Evolutionary conservation across 2,797 vertebrate genomes (phyloP).

Genomic region (Betta splendens): DNA sequence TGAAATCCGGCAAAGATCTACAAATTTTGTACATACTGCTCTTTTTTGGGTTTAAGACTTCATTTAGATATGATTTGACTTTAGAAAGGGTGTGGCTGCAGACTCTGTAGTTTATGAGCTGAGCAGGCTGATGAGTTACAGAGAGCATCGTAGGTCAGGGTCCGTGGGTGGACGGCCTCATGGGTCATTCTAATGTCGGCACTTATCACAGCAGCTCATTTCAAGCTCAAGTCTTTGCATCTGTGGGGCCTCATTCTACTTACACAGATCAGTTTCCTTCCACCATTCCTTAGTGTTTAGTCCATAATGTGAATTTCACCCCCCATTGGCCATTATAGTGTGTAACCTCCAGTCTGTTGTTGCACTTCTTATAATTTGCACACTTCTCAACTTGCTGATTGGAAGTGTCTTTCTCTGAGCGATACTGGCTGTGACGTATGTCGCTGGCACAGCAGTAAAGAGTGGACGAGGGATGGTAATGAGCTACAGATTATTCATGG

Average conservation of each 20-base stretch:
- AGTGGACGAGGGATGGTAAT: slow-evolving; percentile 61
- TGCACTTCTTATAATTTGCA: slow-evolving; percentile 54
- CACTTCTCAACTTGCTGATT: slow-evolving; percentile 54
- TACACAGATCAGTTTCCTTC: slow-evolving; percentile 41
- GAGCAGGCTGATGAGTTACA: slow-evolving; percentile 47
- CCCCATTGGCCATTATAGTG: slow-evolving; percentile 59
- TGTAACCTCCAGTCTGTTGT: slow-evolving; percentile 34
- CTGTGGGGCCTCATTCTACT: slow-evolving; percentile 56
- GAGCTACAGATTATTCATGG: slow-evolving; percentile 61
- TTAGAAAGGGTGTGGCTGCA: slow-evolving; percentile 32
- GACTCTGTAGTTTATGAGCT: slow-evolving; percentile 60
- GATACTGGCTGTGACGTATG: slow-evolving; percentile 58
- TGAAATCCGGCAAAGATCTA: slow-evolving; percentile 42
- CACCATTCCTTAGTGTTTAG: slow-evolving; percentile 35
- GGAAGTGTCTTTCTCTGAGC: slow-evolving; percentile 47
- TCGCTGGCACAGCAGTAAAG: slow-evolving; percentile 63
- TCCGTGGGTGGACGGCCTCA: slow-evolving; percentile 54
- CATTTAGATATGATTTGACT: too few relatives aligned
- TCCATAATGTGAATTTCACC: slow-evolving; percentile 71
- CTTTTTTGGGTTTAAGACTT: slow-evolving; percentile 58
- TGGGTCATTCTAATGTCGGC: slow-evolving; percentile 65
- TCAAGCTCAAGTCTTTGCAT: slow-evolving; percentile 40
- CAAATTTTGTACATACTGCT: slow-evolving; percentile 66
- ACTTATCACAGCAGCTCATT: slow-evolving; percentile 64
- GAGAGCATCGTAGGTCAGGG: slow-evolving; percentile 62